Evolutionary conservation across 1,140 invertebrate species (phyloP).

Genomic region (Listronotus oregonensis): DNA sequence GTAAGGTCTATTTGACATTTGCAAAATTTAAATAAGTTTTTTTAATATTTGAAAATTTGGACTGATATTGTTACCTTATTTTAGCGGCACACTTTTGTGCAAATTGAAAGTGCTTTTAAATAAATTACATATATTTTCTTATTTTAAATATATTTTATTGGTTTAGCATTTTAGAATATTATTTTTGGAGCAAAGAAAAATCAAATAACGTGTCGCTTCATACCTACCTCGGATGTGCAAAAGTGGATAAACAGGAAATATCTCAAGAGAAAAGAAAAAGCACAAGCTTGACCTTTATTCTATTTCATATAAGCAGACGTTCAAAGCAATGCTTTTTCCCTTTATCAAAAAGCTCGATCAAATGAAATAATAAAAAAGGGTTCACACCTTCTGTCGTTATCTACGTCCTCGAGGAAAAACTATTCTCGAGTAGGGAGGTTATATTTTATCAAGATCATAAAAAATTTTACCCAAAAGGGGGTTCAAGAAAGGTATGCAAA

Average conservation of each 20-base stretch:
- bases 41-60: no score
- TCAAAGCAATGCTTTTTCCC: constrained; percentile 16
- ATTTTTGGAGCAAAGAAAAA: no score
- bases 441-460: constrained; percentile 38
- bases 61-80: no score
- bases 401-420: constrained; percentile 6
- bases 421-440: constrained; percentile 25
- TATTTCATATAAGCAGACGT: constrained; percentile 19
- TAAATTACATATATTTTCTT: no score
- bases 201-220: no score
- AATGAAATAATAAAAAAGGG: constrained; percentile 39
- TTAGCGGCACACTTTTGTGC: no score
- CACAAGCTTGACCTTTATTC: constrained; percentile 16
- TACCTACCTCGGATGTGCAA: no score
- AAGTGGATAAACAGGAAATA: constrained; percentile 15
- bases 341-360: constrained; percentile 21
- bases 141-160: no score
- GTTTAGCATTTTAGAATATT: no score
- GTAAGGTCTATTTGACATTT: no score
- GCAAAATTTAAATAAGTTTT: no score
- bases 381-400: constrained; percentile 39
- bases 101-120: no score
- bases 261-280: constrained; percentile 12
- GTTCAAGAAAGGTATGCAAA: constrained; percentile 23
- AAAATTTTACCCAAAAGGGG: constrained; percentile 34